phyloP scores from a whole-genome alignment of 2,888 invertebrate genomes.

The Phortica okadai region DNA sequence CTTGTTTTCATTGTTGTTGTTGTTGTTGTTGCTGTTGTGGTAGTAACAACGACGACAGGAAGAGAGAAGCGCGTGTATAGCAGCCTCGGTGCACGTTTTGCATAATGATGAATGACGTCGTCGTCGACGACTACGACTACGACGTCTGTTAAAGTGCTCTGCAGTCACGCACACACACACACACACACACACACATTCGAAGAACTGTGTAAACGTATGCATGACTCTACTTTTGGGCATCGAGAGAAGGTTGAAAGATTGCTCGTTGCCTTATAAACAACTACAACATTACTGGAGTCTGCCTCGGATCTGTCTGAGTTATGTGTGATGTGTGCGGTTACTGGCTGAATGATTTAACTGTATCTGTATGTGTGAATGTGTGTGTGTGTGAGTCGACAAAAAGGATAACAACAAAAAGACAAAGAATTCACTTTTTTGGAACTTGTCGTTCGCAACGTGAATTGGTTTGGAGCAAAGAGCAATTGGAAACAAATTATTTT shows the following conservation, averaged over 20 bases:
- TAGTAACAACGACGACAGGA: background rate
- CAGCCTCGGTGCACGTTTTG: slow-evolving; percentile 64
- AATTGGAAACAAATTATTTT: slow-evolving; percentile 70
- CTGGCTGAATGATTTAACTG: background rate
- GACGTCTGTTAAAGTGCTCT: slow-evolving; percentile 22
- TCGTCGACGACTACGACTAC: slow-evolving; percentile 38
- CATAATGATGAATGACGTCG: slow-evolving; percentile 68
- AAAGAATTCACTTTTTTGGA: slow-evolving; percentile 7
- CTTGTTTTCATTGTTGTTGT: slow-evolving; percentile 4
- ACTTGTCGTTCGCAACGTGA: slow-evolving; percentile 18
- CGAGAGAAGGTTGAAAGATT: slow-evolving; percentile 5
- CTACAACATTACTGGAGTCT: slow-evolving; percentile 1
- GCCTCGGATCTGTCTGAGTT: background rate
- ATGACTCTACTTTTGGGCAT: no score
- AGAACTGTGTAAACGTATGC: no score
- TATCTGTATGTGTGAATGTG: background rate
- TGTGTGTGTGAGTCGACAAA: background rate
- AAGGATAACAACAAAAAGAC: background rate
- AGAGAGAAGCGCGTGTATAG: slow-evolving; percentile 37
- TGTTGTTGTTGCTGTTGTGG: background rate
- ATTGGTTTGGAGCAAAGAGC: slow-evolving; percentile 45
- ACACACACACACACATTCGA: slow-evolving; percentile 20
- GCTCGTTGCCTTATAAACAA: slow-evolving; percentile 20
- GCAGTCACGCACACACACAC: background rate
- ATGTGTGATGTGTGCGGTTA: background rate